These are phyloP conservation scores for Melospiza melodia DNA, from an alignment of 2,113 vertebrate genomes.

Conservation along the genomic window DNA sequence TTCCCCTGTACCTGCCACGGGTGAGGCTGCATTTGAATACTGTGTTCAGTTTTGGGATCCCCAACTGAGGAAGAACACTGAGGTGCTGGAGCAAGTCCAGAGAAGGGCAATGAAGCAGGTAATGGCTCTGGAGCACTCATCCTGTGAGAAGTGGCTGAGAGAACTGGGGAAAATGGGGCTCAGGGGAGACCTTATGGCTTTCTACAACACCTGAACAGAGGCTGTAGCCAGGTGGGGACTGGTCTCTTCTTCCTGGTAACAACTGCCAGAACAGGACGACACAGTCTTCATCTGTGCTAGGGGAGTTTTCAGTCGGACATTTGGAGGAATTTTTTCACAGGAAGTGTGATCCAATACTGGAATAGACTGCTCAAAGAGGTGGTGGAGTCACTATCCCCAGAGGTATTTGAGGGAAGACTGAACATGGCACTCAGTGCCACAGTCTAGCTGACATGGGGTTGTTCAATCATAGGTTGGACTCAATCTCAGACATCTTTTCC, in stretches of 20 bases:
- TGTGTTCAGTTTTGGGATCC: neutral
- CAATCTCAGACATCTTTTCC: neutral
- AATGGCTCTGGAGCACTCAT: neutral
- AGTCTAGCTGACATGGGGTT: too few species aligned
- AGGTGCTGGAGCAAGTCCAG: neutral
- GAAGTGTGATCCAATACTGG: neutral
- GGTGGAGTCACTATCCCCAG: neutral
- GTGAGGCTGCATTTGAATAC: neutral
- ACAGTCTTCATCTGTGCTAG: neutral
- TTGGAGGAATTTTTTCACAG: neutral
- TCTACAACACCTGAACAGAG: neutral
- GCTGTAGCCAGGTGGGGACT: neutral
- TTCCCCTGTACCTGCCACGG: rapidly evolving
- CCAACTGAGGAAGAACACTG: neutral
- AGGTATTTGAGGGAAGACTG: neutral
- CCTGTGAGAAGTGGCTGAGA: neutral
- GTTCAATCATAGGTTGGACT: neutral
- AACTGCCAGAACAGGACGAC: neutral
- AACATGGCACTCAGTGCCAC: neutral
- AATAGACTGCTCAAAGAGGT: neutral
- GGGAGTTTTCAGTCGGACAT: neutral
- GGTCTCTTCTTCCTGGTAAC: neutral
- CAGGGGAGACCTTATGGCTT: neutral
- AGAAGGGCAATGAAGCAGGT: neutral
- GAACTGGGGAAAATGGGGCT: neutral